These are phyloP conservation scores for Scolopax mira DNA, from an alignment of 2,113 vertebrate species.

Conservation along the genomic window DNA sequence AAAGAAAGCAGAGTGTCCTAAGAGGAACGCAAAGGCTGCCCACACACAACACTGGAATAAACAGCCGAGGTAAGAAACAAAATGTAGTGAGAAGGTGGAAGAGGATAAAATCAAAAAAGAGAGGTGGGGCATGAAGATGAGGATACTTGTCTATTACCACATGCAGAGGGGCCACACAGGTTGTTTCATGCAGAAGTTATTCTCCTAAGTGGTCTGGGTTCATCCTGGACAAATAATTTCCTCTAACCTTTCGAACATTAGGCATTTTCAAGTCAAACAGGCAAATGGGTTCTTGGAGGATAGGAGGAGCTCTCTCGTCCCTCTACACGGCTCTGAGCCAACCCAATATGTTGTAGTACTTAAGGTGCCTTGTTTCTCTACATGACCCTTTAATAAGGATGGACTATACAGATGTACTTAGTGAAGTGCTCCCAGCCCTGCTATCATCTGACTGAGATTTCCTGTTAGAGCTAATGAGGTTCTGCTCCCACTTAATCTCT, in stretches of 20 bases:
- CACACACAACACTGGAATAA: accelerated
- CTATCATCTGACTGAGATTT: slow-evolving; percentile 16
- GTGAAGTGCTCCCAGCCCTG: slow-evolving; percentile 22
- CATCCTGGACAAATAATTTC: background rate
- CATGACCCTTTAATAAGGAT: background rate
- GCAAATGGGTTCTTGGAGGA: background rate
- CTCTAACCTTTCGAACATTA: background rate
- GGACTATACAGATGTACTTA: background rate
- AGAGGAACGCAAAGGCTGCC: background rate
- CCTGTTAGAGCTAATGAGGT: slow-evolving; percentile 48
- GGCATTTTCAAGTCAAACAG: background rate
- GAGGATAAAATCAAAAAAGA: background rate
- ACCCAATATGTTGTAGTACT: background rate
- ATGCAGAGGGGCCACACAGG: background rate
- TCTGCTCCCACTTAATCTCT: slow-evolving; percentile 54
- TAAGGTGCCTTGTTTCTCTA: background rate
- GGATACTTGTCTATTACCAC: background rate
- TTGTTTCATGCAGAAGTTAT: background rate
- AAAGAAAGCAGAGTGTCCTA: background rate
- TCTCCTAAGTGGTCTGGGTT: background rate
- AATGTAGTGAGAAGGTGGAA: background rate
- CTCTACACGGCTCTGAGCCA: background rate
- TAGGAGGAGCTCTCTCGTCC: background rate
- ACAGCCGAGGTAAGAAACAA: background rate
- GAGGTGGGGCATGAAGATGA: background rate